These are phyloP conservation scores for Spea hammondii DNA, from an alignment of 2,797 vertebrate species.

Conservation along the genomic window DNA sequence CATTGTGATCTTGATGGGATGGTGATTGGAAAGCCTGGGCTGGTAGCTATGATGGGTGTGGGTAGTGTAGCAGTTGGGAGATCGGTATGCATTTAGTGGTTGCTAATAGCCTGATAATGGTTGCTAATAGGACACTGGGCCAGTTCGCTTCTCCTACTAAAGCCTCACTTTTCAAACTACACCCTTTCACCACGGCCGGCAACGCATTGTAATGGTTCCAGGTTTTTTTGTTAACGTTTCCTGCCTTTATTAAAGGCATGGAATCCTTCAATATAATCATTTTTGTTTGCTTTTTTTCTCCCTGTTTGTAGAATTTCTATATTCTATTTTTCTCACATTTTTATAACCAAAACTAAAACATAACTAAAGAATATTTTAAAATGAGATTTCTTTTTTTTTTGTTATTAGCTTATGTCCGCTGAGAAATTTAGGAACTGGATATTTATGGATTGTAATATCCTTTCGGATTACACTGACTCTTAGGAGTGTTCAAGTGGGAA, in stretches of 20 bases:
- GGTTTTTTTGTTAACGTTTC: too few relatives aligned
- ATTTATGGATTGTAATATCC: background rate
- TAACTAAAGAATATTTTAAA: conserved; percentile 1
- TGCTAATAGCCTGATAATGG: background rate
- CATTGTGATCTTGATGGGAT: too few relatives aligned
- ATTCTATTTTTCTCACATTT: too few relatives aligned
- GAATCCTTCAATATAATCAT: too few relatives aligned
- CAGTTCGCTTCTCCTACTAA: background rate
- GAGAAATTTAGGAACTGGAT: background rate
- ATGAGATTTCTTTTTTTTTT: background rate
- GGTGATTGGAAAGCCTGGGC: too few relatives aligned
- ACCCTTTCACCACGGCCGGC: background rate
- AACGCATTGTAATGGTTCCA: too few relatives aligned
- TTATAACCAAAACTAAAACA: too few relatives aligned
- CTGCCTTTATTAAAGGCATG: too few relatives aligned
- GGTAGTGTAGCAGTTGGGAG: background rate
- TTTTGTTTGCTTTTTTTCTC: too few relatives aligned
- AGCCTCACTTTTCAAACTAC: background rate
- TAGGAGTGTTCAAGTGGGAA: conserved; percentile 1
- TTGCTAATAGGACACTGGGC: background rate
- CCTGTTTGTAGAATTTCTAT: too few relatives aligned
- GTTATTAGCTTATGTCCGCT: background rate
- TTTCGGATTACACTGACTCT: background rate
- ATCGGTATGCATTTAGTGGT: background rate
- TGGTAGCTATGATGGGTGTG: too few relatives aligned